phyloP scores from a whole-genome alignment of 2,888 invertebrate species.

The Sclerodermus sp. region DNA sequence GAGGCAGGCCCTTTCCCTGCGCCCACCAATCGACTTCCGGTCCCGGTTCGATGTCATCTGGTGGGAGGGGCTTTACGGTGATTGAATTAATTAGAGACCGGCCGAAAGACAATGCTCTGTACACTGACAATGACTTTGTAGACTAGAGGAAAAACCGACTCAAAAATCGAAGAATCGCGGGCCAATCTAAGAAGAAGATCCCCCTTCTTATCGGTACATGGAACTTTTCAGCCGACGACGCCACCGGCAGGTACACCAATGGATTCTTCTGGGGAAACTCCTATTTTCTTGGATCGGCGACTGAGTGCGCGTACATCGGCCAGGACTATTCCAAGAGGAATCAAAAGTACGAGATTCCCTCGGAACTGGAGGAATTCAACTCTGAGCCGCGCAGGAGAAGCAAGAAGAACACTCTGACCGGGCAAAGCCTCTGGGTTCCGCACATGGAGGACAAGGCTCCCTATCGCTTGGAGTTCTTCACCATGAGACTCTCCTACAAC shows the following conservation, averaged over 20 bases:
- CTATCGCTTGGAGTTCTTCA: slow-evolving; percentile 51
- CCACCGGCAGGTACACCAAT: slow-evolving; percentile 54
- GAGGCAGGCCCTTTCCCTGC: no score
- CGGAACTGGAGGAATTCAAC: slow-evolving; percentile 35
- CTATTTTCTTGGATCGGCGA: slow-evolving; percentile 54
- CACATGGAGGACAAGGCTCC: slow-evolving; percentile 40
- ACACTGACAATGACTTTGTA: no score
- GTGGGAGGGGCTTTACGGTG: neutral
- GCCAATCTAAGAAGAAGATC: no score
- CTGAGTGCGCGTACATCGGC: slow-evolving; percentile 51
- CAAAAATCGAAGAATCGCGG: no score
- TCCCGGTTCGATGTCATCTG: no score
- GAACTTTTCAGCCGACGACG: slow-evolving; percentile 51
- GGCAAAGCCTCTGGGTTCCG: slow-evolving; percentile 14
- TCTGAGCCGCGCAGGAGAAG: slow-evolving; percentile 37
- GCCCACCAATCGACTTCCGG: no score
- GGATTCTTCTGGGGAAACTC: slow-evolving; percentile 57
- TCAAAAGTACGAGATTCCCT: slow-evolving; percentile 10
- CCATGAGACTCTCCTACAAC: slow-evolving; percentile 48
- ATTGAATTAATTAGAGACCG: no score
- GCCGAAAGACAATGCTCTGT: no score
- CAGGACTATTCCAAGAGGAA: slow-evolving; percentile 14
- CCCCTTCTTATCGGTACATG: no score
- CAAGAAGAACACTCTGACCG: slow-evolving; percentile 24
- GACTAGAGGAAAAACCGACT: no score